A percentile compares a stretch with the other conserved stretches of the same genome.
phyloP scores from a whole-genome alignment of 2,888 invertebrate genomes.

The Parelbella ahira region DNA sequence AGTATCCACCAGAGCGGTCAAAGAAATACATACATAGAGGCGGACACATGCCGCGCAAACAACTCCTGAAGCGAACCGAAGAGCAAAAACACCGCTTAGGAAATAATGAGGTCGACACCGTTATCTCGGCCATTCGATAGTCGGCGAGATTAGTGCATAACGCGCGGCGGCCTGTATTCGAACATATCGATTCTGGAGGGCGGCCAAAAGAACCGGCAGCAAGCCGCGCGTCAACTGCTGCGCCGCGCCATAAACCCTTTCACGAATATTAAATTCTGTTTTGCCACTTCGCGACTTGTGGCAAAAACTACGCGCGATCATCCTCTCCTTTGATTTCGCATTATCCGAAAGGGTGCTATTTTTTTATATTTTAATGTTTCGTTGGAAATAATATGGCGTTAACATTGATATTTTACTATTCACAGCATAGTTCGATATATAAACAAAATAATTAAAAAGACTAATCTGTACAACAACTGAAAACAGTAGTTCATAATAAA shows the following conservation, averaged over 20 bases:
- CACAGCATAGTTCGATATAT: too few species aligned
- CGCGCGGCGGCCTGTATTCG: slow-evolving; percentile 69
- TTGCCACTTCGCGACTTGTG: slow-evolving; percentile 75
- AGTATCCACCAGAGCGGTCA: too few species aligned
- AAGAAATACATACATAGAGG: too few species aligned
- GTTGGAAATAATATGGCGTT: too few species aligned
- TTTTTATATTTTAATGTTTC: too few species aligned
- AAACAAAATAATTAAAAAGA: too few species aligned
- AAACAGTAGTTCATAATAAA: too few species aligned
- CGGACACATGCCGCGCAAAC: too few species aligned
- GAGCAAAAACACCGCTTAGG: too few species aligned
- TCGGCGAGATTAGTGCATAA: slow-evolving; percentile 72
- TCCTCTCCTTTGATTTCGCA: slow-evolving; percentile 8
- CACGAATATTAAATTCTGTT: slow-evolving; percentile 81
- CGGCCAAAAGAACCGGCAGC: slow-evolving; percentile 76
- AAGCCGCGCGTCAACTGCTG: slow-evolving; percentile 76
- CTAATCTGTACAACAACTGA: too few species aligned
- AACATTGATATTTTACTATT: too few species aligned
- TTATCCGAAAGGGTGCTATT: background rate
- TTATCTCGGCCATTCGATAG: slow-evolving; percentile 44
- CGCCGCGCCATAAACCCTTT: slow-evolving; percentile 75
- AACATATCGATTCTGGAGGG: slow-evolving; percentile 79
- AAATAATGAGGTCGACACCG: slow-evolving; percentile 28
- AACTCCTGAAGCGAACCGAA: too few species aligned
- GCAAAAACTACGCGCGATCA: slow-evolving; percentile 38